Evolutionary conservation across 1,140 invertebrate genomes (phyloP), one percentile per base, ranked within the genome.

Genomic region (Aphidius ervi): DNA sequence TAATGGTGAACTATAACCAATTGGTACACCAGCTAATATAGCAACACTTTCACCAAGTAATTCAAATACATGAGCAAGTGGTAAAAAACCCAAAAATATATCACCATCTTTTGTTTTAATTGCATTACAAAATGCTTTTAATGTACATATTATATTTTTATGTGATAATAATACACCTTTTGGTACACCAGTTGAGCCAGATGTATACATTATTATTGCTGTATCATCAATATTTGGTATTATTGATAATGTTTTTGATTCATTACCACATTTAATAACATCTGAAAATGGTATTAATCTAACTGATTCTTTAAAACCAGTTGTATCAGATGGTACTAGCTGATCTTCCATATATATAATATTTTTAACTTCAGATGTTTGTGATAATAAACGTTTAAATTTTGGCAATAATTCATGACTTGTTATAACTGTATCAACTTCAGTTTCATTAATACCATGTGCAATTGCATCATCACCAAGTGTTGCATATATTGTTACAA

Each of bases 41-140:
- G 88, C 89, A 9, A 88, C 83, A 66, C 84, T 87, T 70, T 92
- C 90, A 8, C 88, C 87, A 52, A 95, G 84, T 47, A 99, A 82
- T 80, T 99, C 98, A 67, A 98, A 92, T 3, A 99, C 96, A 80
- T 99, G 98, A 47, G 97, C 97, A 52, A 99, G 81, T 9, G 97
- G 97, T 58, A 99, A 82, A 79, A 97, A 99, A 46, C 92, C 97
- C 73, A 99, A 89, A 67, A 97, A 92, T 10, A 92, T 82, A 73
- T 99, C 96, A 61, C 87, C 84, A 0, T 84, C 75, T 71, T 76
- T 82, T 52, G 91, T 87, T 40, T 83, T 75, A 16, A 95, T 87
- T 47, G 88, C 86, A 71, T 93, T 89, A 42, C 88, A 88, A 75
- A 95, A 98, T 5, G 93, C 89, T 69, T 93, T 90, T 69, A 97